Conservation (phyloP, 2,113 vertebrate genomes). For the Sciurus niger region DNA sequence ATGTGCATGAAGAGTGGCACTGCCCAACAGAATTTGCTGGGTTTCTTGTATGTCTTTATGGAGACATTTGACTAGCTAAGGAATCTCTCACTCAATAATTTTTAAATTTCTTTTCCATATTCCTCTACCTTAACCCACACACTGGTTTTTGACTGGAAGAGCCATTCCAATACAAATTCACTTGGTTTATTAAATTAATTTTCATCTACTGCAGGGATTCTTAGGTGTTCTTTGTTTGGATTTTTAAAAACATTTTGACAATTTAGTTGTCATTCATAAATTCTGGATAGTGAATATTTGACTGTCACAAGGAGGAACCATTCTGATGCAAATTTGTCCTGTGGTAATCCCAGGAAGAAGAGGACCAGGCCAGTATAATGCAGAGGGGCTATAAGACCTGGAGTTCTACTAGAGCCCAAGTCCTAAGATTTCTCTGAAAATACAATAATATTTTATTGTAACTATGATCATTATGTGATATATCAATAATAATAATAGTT, state of each 20-base stretch:
- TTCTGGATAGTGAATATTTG: background rate
- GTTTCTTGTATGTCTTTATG: background rate
- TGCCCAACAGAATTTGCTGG: background rate
- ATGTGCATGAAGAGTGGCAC: no score
- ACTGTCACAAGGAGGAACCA: background rate
- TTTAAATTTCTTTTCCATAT: background rate
- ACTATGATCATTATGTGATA: background rate
- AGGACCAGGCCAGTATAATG: background rate
- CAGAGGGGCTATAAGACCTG: accelerated
- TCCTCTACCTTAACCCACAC: no score
- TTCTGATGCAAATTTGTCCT: background rate
- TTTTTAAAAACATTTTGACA: background rate
- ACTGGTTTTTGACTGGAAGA: background rate
- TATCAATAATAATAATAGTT: background rate
- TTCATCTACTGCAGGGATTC: background rate
- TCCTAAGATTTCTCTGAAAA: background rate
- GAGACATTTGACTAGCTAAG: background rate
- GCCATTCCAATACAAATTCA: background rate
- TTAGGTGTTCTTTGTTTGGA: background rate
- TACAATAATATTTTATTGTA: background rate
- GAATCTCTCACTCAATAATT: background rate
- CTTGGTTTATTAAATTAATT: background rate
- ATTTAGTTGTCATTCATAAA: background rate
- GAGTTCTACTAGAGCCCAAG: background rate
- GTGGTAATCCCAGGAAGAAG: background rate